Evolutionary conservation across 2,888 invertebrate species (phyloP), one percentile per base, ranked within the genome.

Genomic region (Acleris cristana): DNA sequence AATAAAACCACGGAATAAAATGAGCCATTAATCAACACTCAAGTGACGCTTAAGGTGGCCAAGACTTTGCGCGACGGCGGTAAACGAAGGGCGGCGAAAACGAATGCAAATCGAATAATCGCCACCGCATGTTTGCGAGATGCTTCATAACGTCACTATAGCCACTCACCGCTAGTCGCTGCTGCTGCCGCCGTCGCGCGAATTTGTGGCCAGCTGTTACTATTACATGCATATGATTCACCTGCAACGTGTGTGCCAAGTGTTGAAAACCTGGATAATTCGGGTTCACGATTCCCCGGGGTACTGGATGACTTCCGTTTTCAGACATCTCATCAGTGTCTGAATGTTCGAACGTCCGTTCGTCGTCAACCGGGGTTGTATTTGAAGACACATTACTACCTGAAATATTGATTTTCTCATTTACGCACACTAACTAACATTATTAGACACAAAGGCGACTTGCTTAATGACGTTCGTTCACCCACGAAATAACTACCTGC

Each of bases 251-350:
- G 79, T 96, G 95, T 19, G 96, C 96, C 78, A 96, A 93, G 85
- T 96, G 96, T 83, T 97, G 96, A 86, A 97, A 97, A 65, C 97
- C 96, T 23, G 96, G 96, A 89, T 97, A 97, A 87, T 97, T 97
- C 60, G 96, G 96, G 90, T 97, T 97, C 78, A 96, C 95, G 75
- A 96, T 96, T 73, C 96, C 96, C 75, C 95, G 93, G 64, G 95
- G 95, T 79, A 93, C 90, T 71, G 80, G 78, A 68, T 85, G 86
- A 65, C 83, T 71, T 68, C 79, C 84, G 78, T 88, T 90, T 70
- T 89, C 89, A 72, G 90, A 90, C 86, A 91, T 92, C 76, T 93
- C 93, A 87, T 93, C 92, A 72, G 90, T 88, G 76, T 94, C 94
- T 60, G 94, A 94, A 71, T 93, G 86, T 73, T 94, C 94, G 81